Conservation (phyloP, 92 coral and sea anemone species). For the Porites divaricata region DNA sequence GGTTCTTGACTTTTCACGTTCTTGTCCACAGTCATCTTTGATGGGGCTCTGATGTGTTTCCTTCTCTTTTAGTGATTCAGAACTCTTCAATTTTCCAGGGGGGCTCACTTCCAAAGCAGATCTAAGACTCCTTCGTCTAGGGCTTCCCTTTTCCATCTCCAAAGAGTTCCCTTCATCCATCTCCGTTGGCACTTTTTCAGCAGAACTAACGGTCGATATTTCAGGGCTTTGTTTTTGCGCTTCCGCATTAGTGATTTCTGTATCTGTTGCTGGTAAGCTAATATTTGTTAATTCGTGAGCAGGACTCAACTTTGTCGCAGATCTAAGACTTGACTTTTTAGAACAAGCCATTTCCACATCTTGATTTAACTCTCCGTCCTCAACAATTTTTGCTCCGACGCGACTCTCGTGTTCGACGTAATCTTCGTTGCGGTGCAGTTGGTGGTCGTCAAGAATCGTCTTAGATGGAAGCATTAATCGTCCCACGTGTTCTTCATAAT, state of each 20-base stretch:
- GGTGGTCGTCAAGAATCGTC: background rate
- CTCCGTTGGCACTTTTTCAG: background rate
- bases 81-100: background rate
- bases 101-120: background rate
- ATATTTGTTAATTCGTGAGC: background rate
- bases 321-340: background rate
- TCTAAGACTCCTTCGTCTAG: no score
- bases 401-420: background rate
- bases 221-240: background rate
- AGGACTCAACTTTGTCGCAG: background rate
- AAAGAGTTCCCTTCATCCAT: background rate
- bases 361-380: background rate
- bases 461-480: background rate
- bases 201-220: background rate
- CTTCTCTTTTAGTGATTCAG: background rate
- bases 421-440: no score
- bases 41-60: background rate
- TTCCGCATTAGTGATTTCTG: no score
- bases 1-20: background rate
- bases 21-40: background rate
- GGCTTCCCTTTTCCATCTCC: background rate
- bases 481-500: background rate
- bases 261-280: background rate
- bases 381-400: conserved; percentile 1
- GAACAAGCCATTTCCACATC: background rate